phyloP scores from a whole-genome alignment of 1,140 invertebrate genomes.

The Microplitis demolitor region DNA sequence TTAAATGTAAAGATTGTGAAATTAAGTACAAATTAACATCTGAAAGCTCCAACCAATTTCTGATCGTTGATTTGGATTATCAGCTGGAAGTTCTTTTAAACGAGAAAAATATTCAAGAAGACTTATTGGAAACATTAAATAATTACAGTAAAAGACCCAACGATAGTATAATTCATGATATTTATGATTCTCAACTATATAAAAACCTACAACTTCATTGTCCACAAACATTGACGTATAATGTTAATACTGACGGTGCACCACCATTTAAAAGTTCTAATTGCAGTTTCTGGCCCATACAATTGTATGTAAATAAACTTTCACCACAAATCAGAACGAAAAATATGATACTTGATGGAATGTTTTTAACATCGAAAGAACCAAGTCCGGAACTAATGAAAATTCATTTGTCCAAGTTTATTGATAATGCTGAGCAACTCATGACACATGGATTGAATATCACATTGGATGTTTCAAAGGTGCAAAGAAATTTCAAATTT shows the following conservation, averaged over 20 bases:
- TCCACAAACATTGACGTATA: too few species aligned
- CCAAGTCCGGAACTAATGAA: conserved; percentile 24
- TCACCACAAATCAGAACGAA: conserved; percentile 17
- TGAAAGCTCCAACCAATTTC: conserved; percentile 17
- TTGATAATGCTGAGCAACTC: conserved; percentile 19
- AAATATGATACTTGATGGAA: conserved; percentile 17
- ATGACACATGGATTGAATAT: conserved; percentile 14
- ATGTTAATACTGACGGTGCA: too few species aligned
- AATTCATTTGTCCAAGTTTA: conserved; percentile 19
- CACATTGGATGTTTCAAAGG: background rate
- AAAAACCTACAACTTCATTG: too few species aligned
- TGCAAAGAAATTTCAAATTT: conserved; percentile 17
- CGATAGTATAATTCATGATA: too few species aligned
- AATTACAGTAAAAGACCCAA: too few species aligned
- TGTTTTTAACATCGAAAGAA: conserved; percentile 12
- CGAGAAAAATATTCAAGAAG: too few species aligned
- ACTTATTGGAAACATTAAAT: too few species aligned
- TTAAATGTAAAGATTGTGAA: conserved; percentile 15
- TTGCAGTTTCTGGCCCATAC: conserved; percentile 28
- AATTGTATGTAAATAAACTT: conserved; percentile 28
- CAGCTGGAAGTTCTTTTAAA: too few species aligned
- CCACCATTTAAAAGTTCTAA: conserved; percentile 30
- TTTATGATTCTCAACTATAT: too few species aligned
- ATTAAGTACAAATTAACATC: background rate
- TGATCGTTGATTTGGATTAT: conserved; percentile 23